phyloP scores from a whole-genome alignment of 2,888 invertebrate genomes.

The Protophormia terraenovae region DNA sequence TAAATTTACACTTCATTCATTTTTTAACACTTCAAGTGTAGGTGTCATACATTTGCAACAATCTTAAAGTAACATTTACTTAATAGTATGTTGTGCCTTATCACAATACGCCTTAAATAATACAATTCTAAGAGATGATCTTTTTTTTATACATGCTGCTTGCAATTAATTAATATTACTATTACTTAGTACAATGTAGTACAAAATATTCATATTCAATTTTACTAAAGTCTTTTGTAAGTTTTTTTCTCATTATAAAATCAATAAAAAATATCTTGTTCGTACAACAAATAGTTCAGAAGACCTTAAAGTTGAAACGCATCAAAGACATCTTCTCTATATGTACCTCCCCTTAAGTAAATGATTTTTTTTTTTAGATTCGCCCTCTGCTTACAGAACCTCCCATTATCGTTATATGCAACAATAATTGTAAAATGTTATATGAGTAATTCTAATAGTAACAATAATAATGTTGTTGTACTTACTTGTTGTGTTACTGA shows the following conservation, averaged over 20 bases:
- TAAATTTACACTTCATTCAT: too few species aligned
- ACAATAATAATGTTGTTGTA: conserved; percentile 25
- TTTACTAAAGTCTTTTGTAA: background rate
- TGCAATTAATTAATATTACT: background rate
- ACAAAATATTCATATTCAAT: background rate
- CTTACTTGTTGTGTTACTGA: conserved; percentile 95
- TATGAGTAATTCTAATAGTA: background rate
- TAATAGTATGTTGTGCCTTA: too few species aligned
- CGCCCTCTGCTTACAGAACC: background rate
- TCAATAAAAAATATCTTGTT: background rate
- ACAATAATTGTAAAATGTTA: background rate
- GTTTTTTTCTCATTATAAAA: background rate
- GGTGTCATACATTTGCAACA: too few species aligned
- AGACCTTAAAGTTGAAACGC: background rate
- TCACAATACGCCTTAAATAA: too few species aligned
- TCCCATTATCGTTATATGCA: too few species aligned
- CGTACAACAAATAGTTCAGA: too few species aligned
- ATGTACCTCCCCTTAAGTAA: background rate
- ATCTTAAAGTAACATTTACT: too few species aligned
- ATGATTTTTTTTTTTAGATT: background rate
- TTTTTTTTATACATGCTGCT: background rate
- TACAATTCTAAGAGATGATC: too few species aligned
- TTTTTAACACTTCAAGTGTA: too few species aligned
- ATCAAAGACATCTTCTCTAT: background rate
- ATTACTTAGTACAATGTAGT: background rate